Conservation (phyloP, 2,888 invertebrate genomes). For the Cataglyphis livida region DNA sequence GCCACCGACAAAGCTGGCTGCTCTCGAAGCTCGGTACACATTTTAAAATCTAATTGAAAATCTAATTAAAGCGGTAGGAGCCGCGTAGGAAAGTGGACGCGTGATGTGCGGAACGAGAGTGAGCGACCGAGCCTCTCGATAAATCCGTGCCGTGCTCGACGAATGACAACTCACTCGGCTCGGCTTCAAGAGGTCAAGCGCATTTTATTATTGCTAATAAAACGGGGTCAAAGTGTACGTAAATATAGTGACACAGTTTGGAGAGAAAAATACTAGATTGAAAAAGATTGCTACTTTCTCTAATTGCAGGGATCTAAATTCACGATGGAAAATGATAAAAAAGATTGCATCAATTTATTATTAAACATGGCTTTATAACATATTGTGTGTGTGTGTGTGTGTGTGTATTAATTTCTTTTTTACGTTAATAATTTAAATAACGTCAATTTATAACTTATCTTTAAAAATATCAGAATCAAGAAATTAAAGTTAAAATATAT, state of each 20-base stretch:
- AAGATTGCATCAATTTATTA: background rate
- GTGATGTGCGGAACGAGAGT: constrained; percentile 27
- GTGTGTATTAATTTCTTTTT: background rate
- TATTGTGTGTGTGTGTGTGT: too few relatives aligned
- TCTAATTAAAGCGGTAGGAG: constrained; percentile 74
- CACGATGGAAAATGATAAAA: background rate
- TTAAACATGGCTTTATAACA: background rate
- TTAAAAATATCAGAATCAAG: background rate
- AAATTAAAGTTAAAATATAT: background rate
- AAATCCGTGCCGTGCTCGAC: background rate
- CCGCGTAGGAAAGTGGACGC: constrained; percentile 18
- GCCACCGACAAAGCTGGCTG: constrained; percentile 74
- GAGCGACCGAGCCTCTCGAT: background rate
- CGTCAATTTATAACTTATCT: background rate
- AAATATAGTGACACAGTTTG: background rate
- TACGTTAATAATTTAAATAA: background rate
- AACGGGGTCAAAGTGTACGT: background rate
- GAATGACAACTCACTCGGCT: background rate
- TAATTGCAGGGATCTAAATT: background rate
- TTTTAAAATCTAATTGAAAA: constrained; percentile 80
- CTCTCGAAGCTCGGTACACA: constrained; percentile 71
- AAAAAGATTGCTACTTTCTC: background rate
- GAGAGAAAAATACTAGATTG: too few relatives aligned
- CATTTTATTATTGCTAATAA: constrained; percentile 33
- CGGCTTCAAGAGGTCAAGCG: background rate